Evolutionary conservation across 2,888 invertebrate genomes (phyloP), one percentile per base, ranked within the genome.

Genomic region (Hemaris fuciformis): DNA sequence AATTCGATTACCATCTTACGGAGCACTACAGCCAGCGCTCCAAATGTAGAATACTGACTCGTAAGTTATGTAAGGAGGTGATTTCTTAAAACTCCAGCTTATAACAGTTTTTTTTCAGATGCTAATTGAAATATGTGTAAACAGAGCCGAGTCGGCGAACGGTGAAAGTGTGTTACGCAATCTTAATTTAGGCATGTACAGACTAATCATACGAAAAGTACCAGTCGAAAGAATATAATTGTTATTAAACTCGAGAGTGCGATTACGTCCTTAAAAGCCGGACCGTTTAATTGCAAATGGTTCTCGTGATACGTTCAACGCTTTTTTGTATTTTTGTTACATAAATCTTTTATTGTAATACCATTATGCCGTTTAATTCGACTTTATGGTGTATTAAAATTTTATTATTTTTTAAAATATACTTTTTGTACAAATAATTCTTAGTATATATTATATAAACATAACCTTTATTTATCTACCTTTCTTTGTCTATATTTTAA

Each of bases 41-140:
- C 20, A 27, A 45, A 45, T 45, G 25, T 8, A 18, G 18, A 31
- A 7, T 15, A 27, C 27, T 8, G 15, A 18, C 31, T 53, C 48
- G n/a, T 3, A 8, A 18, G 8, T 48, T 31, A 57, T 22, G 23
- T 56, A 62, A 62, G 8, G 10, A 62, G 8, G 10, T 2, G 53
- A 27, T 41, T 60, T 60, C 41, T 38, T 15, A 38, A 61, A 56
- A 61, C n/a, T n/a, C n/a, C n/a, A n/a, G 43, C 57, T 18, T 31
- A 43, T 46, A 75, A 77, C 74, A 75, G 73, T 75, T 72, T 77
- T 76, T 75, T 79, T 83, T 80, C 74, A 73, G 74, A 80, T 87
- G 88, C 84, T 89, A 89, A 89, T 88, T 88, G 85, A 80, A 85
- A 83, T 80, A 74, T 79, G 79, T 79, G 79, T 82, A 80, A 80